Conservation (phyloP, 2,888 invertebrate species). For the Dyspetes luteomarginatus region DNA sequence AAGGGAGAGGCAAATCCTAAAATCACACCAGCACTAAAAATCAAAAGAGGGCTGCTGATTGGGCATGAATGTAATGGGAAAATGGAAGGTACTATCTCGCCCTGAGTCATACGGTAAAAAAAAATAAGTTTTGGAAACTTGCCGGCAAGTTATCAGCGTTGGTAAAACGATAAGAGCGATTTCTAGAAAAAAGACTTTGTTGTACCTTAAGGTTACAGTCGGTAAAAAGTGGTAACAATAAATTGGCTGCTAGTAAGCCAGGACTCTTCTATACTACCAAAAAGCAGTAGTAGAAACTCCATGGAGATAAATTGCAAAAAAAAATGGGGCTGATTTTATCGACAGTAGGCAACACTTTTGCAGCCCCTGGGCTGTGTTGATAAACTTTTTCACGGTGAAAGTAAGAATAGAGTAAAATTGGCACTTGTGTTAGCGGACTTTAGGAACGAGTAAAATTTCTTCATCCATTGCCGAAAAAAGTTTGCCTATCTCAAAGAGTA, state of each 20-base stretch:
- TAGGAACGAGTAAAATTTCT: too few species aligned
- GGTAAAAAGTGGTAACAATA: neutral
- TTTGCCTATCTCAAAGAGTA: too few species aligned
- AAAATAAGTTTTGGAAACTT: neutral
- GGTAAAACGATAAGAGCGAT: neutral
- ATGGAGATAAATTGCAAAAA: neutral
- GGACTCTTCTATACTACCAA: constrained; percentile 1
- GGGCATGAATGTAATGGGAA: constrained; percentile 32
- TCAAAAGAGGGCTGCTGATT: constrained; percentile 56
- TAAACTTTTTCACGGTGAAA: too few species aligned
- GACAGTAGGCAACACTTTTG: too few species aligned
- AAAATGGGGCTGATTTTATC: neutral
- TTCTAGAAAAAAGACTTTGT: neutral
- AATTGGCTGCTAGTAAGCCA: neutral
- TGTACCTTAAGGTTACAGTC: neutral
- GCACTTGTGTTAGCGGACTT: too few species aligned
- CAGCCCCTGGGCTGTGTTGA: too few species aligned
- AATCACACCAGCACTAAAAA: constrained; percentile 56
- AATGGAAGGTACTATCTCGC: constrained; percentile 17
- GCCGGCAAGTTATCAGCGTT: constrained; percentile 43
- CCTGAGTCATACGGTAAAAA: constrained; percentile 18
- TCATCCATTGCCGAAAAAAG: too few species aligned
- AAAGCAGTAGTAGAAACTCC: neutral
- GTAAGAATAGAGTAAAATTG: too few species aligned
- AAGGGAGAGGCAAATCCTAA: constrained; percentile 45